Conservation (phyloP, 2,888 invertebrate genomes). For the Drosophila tripunctata region DNA sequence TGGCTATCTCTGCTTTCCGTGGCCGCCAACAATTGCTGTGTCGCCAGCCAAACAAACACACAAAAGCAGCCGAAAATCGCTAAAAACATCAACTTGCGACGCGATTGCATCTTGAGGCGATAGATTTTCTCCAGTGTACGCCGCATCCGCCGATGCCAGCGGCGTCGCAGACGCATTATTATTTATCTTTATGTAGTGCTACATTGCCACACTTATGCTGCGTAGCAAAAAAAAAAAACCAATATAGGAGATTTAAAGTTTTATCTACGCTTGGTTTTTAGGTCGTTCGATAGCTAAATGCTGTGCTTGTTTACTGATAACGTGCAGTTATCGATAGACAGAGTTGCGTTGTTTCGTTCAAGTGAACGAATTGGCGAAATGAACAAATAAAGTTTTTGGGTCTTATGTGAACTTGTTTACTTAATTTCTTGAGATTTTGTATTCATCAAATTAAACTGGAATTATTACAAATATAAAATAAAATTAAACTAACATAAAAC, state of each 20-base stretch:
- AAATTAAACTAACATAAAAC: no score
- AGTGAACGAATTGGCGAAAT: no score
- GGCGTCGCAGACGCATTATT: conserved; percentile 65
- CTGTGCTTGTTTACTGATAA: not conserved
- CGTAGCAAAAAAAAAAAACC: not conserved
- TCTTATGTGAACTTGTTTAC: no score
- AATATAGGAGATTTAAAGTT: no score
- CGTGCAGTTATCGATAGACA: not conserved
- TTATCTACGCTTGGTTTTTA: conserved; percentile 32
- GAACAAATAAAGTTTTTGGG: no score
- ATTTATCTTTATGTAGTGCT: conserved; percentile 4
- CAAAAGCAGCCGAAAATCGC: conserved; percentile 36
- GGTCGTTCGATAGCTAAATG: conserved; percentile 16
- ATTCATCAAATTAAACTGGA: no score
- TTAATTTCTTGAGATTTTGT: no score
- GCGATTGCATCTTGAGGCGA: conserved; percentile 60
- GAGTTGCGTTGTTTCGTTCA: no score
- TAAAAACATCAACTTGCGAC: conserved; percentile 51
- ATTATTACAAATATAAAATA: no score
- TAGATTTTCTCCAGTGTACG: conserved; percentile 64
- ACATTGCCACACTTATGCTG: conserved; percentile 39
- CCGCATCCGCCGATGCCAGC: conserved; percentile 72
- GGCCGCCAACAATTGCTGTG: conserved; percentile 16
- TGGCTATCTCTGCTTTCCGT: not conserved
- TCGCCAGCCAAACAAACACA: conserved; percentile 54